A percentile compares a stretch with the other conserved stretches of the same genome.
phyloP scores from a whole-genome alignment of 2,888 invertebrate species.

The Agrypnus murinus region DNA sequence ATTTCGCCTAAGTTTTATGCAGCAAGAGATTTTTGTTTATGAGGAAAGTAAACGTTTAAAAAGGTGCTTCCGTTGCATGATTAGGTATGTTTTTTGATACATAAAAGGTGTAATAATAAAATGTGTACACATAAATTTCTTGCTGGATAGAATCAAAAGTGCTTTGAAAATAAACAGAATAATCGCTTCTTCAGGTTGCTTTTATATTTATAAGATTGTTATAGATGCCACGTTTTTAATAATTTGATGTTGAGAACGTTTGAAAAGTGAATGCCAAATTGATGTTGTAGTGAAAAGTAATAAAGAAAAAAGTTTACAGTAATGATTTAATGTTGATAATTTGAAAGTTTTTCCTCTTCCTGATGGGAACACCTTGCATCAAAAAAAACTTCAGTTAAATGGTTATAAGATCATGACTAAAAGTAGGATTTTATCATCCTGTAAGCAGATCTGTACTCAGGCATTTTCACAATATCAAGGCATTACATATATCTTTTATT shows the following conservation, averaged over 20 bases:
- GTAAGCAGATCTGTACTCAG: no score
- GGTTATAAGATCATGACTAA: no score
- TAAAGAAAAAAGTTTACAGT: conserved; percentile 31
- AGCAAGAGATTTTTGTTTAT: conserved; percentile 9
- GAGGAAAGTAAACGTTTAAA: conserved; percentile 3
- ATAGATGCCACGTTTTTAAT: conserved; percentile 32
- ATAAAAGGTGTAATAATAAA: not conserved
- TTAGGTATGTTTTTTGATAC: not conserved
- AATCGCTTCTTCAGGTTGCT: conserved; percentile 36
- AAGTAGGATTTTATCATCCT: no score
- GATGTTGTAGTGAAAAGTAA: conserved; percentile 44
- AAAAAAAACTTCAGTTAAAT: no score
- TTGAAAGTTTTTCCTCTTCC: no score
- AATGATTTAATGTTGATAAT: not conserved
- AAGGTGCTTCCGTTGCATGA: conserved; percentile 4
- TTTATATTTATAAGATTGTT: conserved; percentile 33
- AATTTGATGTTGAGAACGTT: conserved; percentile 38
- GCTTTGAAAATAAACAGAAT: conserved; percentile 6
- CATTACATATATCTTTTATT: no score
- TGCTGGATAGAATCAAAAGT: not conserved
- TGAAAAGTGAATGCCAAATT: conserved; percentile 43
- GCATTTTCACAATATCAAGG: no score
- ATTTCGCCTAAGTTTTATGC: conserved; percentile 20
- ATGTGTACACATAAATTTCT: not conserved
- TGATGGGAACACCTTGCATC: no score